These are phyloP conservation scores for Pseudomyrmex sp. DNA, from an alignment of 1,140 invertebrate species.

Conservation along the genomic window DNA sequence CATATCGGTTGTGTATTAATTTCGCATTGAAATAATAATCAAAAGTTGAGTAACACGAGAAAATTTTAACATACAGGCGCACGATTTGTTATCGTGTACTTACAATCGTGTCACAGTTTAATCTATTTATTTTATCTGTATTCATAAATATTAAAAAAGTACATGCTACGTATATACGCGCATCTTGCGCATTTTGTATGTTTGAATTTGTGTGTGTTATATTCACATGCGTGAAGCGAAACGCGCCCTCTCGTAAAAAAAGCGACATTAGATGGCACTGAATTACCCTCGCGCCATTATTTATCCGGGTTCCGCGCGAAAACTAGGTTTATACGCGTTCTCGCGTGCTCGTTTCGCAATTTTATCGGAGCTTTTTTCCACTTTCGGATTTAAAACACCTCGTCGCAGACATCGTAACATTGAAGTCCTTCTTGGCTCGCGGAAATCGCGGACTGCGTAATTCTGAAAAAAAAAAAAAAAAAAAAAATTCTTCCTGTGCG, in stretches of 20 bases:
- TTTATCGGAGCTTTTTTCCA: constrained; percentile 43
- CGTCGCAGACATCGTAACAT: constrained; percentile 6
- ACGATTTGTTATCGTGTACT: no score
- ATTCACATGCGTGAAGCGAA: not conserved
- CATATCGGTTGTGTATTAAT: no score
- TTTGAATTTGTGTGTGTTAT: not conserved
- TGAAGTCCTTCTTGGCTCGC: constrained; percentile 8
- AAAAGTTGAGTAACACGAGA: no score
- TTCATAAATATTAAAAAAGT: not conserved
- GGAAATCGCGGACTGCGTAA: not conserved
- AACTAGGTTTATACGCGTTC: constrained; percentile 54
- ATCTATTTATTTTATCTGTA: not conserved
- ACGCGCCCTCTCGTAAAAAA: not conserved
- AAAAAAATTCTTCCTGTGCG: not conserved
- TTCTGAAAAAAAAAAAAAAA: not conserved
- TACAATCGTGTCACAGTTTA: no score
- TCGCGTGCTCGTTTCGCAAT: constrained; percentile 2
- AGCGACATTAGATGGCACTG: constrained; percentile 25
- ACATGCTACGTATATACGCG: no score
- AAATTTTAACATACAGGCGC: no score
- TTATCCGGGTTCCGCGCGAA: constrained; percentile 19
- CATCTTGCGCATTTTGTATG: no score
- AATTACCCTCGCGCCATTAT: constrained; percentile 29
- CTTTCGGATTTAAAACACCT: constrained; percentile 34
- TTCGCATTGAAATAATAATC: no score